Evolutionary conservation across 2,888 invertebrate species (phyloP), one percentile per base, ranked within the genome.

Genomic region (Philereme transversata): DNA sequence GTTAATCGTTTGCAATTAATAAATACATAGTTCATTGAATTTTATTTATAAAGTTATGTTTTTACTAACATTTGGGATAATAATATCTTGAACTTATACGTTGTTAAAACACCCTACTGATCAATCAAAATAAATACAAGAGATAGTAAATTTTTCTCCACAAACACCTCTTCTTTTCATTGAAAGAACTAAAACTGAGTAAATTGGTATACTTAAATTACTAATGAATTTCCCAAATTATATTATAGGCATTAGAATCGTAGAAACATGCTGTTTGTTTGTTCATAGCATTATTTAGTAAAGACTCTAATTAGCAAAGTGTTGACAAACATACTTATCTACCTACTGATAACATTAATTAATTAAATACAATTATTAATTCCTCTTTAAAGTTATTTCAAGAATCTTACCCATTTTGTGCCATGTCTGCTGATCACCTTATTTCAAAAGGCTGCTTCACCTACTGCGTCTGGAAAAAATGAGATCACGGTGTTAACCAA

Each of bases 351-450:
- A 36, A 7, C 5, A 36, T 7, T 6, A 36, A 36, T 7, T 4
- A 36, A 36, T 36, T 36, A 6, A 40, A 40, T 38, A 4, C 1
- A 5, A 38, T n/a, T 6, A 38, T 3, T 38, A 38, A 38, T 22
- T 22, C 22, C 3, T 22, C 22, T 2, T n/a, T n/a, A 43, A 43
- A 43, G 22, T 22, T 6, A 35, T 47, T 5, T 33, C 51, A 57
- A 45, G 11, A 34, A n/a, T 61, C 83, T 87, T 77, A 90, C 90
- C 90, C 88, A 76, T 90, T 90, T 63, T 83, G 78, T 66, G 90
- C 85, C 90, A 89, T 90, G 64, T 76, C 79, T 36, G 60, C 65
- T 52, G 50, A 65, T 68, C 49, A 63, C 51, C 51, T 69, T 57
- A 60, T 57, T 60, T 69, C 38, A 63, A 65, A 55, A 35, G 4